Percentiles rank a stretch among this genome's conserved stretches.
Conservation (phyloP, 2,113 vertebrate genomes). For the Petroica traversi region DNA sequence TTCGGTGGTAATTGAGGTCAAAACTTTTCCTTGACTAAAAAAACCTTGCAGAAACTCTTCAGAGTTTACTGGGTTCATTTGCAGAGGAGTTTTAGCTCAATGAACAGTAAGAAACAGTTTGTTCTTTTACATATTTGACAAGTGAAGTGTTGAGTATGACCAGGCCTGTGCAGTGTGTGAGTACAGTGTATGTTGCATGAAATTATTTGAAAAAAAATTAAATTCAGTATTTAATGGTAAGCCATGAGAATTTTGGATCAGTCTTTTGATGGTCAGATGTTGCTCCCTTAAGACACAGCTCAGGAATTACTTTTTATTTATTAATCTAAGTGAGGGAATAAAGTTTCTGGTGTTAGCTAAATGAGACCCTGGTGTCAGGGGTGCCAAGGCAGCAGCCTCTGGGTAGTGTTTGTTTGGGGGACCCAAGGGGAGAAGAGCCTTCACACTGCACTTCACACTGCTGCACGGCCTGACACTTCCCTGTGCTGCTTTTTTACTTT, state of each 20-base stretch:
- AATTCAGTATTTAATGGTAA: neutral
- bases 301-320: neutral
- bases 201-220: neutral
- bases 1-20: neutral
- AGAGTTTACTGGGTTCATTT: neutral
- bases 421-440: neutral
- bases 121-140: neutral
- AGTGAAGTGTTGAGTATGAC: neutral
- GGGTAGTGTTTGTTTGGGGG: rapidly evolving
- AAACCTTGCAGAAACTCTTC: neutral
- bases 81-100: neutral
- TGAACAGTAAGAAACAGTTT: neutral
- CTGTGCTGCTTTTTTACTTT: neutral
- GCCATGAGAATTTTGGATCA: neutral
- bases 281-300: neutral
- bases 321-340: neutral
- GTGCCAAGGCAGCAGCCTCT: rapidly evolving
- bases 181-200: neutral
- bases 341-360: neutral
- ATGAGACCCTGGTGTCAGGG: rapidly evolving
- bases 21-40: neutral
- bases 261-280: neutral
- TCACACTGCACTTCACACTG: neutral
- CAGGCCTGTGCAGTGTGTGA: neutral
- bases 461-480: neutral